phyloP scores from a whole-genome alignment of 2,797 vertebrate species.

The Lepus townsendii region DNA sequence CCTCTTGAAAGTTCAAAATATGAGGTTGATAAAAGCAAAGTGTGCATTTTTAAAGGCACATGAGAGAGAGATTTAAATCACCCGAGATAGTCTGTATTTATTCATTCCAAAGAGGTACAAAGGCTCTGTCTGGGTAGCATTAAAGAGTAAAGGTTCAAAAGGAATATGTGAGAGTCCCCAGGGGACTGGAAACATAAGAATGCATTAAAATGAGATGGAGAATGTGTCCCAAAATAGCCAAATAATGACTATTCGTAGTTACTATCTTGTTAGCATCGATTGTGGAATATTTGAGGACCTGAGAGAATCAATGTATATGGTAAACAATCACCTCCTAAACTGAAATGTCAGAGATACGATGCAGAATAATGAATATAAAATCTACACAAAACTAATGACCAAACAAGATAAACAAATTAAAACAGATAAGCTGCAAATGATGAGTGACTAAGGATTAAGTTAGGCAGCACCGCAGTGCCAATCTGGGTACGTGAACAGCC shows the following conservation, averaged over 20 bases:
- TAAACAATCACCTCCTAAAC: conserved; percentile 83
- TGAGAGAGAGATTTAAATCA: conserved; percentile 77
- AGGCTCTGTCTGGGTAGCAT: conserved; percentile 73
- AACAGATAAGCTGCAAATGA: conserved; percentile 67
- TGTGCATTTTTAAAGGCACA: conserved; percentile 74
- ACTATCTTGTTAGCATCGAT: conserved; percentile 85
- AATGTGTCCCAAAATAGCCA: conserved; percentile 84
- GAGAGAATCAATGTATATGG: conserved; percentile 83
- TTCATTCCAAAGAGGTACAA: conserved; percentile 83
- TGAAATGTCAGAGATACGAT: conserved; percentile 84
- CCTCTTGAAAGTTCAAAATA: conserved; percentile 61
- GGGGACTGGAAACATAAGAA: conserved; percentile 77
- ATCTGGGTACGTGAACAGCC: conserved; percentile 66
- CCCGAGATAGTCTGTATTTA: conserved; percentile 75
- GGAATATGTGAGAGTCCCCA: conserved; percentile 77
- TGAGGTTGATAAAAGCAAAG: conserved; percentile 63
- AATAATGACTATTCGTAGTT: conserved; percentile 80
- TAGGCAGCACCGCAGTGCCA: conserved; percentile 48
- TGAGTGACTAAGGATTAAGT: conserved; percentile 73
- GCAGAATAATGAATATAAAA: conserved; percentile 84
- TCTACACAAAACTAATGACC: conserved; percentile 80
- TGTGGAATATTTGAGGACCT: conserved; percentile 80
- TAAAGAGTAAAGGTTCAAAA: conserved; percentile 82
- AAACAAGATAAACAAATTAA: conserved; percentile 84
- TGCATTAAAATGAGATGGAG: conserved; percentile 83